Evolutionary conservation across 2,888 invertebrate genomes (phyloP), one percentile per base, ranked within the genome.

Genomic region (Augiades crinisus): DNA sequence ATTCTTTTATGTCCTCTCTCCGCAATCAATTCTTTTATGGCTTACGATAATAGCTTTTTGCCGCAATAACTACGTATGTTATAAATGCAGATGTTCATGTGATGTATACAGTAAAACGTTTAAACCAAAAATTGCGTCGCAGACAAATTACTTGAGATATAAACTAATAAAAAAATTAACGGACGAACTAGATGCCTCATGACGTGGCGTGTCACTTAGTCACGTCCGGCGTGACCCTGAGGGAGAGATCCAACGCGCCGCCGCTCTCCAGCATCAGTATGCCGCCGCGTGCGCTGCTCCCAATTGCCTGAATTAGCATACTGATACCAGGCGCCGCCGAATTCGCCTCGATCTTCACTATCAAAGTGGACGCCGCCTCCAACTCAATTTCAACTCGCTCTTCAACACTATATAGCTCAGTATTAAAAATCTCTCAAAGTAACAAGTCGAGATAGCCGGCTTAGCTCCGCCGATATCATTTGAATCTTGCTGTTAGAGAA

Each of bases 251-350:
- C 14, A 19, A 24, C 37, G 21, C 37, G 47, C 30, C 45, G 19
- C 5, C 38, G 5, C 10, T 33, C 21, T 14, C n/a, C 30, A 14
- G 51, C 70, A 78, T 79, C 72, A 74, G 73, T 37, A 41, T 73
- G 79, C 56, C 66, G 62, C 63, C 59, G 41, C 27, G 27, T 17
- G 41, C 24, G 41, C 27, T 22, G 65, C 67, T 67, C 64, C 64
- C 84, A 84, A 82, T 83, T 84, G 81, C 65, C 70, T 62, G 64
- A 76, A 86, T 87, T 86, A 83, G 82, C 85, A 85, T 85, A 84
- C 74, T 75, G 72, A 70, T 34, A 72, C 55, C 63, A 73, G 73
- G 75, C 81, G 78, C 80, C 79, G 79, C 78, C 78, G 67, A 78
- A 79, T 75, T 76, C 75, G 69, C 70, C 73, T 76, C 74, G 75